phyloP scores from a whole-genome alignment of 2,888 invertebrate species.

The Cheilosia impressa region DNA sequence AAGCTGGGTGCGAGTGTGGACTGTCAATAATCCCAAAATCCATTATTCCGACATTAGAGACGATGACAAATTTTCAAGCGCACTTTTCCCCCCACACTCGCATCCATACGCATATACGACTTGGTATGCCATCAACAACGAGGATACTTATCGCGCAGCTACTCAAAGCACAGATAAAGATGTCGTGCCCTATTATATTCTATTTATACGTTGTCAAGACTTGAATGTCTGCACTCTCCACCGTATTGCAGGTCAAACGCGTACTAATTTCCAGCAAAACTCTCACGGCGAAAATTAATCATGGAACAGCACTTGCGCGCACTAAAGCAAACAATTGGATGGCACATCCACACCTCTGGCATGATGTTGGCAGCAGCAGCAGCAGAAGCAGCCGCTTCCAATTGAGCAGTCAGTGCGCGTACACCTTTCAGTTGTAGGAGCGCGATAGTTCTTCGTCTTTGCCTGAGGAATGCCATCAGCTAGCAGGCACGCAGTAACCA shows the following conservation, averaged over 20 bases:
- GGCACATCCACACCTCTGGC: conserved; percentile 68
- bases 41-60: not conserved
- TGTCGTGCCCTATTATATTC: conserved; percentile 36
- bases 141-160: not conserved
- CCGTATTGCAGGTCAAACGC: conserved; percentile 62
- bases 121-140: conserved; percentile 6
- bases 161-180: conserved; percentile 39
- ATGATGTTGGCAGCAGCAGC: conserved; percentile 13
- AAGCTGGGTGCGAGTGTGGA: too few relatives aligned
- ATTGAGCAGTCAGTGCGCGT: conserved; percentile 71
- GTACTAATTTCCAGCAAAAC: conserved; percentile 71
- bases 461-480: conserved; percentile 64
- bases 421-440: conserved; percentile 71
- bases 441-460: conserved; percentile 63
- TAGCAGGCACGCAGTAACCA: conserved; percentile 70
- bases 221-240: not conserved
- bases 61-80: not conserved
- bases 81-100: conserved; percentile 4
- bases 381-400: conserved; percentile 31
- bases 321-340: conserved; percentile 59
- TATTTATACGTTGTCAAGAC: conserved; percentile 28
- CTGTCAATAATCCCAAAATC: conserved; percentile 5
- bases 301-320: conserved; percentile 52
- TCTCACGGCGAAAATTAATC: conserved; percentile 75
- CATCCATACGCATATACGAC: not conserved